Evolutionary conservation across 2,113 vertebrate species (phyloP).

Genomic region (Paralichthys olivaceus): DNA sequence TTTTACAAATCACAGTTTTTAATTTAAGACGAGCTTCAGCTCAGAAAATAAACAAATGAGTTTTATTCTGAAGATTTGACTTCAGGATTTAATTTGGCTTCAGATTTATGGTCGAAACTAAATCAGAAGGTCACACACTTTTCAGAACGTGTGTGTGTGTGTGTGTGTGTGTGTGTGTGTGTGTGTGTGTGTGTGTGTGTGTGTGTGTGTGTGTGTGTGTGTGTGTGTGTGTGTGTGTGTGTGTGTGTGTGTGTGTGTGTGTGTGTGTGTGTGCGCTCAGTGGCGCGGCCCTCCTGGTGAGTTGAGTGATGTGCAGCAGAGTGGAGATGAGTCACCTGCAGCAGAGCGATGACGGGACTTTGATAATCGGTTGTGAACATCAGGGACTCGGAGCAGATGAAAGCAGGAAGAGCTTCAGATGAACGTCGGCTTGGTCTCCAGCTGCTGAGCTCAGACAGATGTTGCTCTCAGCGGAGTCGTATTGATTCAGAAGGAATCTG

Average conservation of each 20-base stretch:
- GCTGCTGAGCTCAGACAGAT: slow-evolving; percentile 23
- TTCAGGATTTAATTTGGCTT: background rate
- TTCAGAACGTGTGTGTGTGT: too few relatives aligned
- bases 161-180: background rate
- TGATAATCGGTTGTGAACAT: background rate
- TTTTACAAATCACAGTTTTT: too few relatives aligned
- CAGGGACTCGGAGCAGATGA: background rate
- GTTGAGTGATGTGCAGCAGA: slow-evolving; percentile 17
- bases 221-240: background rate
- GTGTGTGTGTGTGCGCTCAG: background rate
- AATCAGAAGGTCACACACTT: too few relatives aligned
- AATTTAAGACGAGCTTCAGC: too few relatives aligned
- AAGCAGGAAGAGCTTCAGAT: background rate
- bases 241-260: background rate
- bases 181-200: background rate
- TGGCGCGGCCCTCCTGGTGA: slow-evolving; percentile 3
- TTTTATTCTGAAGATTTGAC: too few relatives aligned
- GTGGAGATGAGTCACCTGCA: slow-evolving; percentile 18
- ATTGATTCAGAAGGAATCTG: slow-evolving; percentile 41
- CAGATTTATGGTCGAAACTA: too few relatives aligned
- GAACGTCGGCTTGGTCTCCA: slow-evolving; percentile 23
- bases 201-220: background rate
- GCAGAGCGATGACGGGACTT: slow-evolving; percentile 13
- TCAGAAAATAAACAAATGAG: background rate
- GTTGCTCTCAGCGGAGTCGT: background rate